Evolutionary conservation across 2,113 vertebrate genomes (phyloP).

Genomic region (Aegotheles bennettii): DNA sequence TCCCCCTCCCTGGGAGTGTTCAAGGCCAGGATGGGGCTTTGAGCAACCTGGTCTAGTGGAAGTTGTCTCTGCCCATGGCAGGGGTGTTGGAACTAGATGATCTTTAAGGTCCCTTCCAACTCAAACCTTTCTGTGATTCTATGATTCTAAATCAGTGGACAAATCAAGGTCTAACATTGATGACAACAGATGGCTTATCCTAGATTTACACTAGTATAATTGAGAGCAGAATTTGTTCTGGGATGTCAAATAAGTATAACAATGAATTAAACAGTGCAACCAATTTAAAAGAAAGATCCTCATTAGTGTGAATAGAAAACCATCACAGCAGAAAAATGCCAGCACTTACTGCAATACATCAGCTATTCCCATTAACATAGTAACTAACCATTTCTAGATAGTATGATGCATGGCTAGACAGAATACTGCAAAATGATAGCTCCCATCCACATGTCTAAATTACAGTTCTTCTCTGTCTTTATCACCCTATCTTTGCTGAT

Average conservation of each 20-base stretch:
- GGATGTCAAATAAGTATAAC: background rate
- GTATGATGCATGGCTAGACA: background rate
- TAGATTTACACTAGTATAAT: background rate
- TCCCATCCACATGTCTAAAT: background rate
- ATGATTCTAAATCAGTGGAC: constrained; percentile 10
- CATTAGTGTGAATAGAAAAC: constrained; percentile 32
- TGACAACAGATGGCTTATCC: background rate
- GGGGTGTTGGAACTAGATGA: no score
- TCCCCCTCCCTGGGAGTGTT: no score
- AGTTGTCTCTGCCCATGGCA: no score
- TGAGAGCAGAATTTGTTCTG: background rate
- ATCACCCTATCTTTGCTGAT: background rate
- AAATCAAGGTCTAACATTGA: background rate
- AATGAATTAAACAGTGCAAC: constrained; percentile 26
- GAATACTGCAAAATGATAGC: background rate
- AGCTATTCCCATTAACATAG: constrained; percentile 35
- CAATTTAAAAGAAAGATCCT: constrained; percentile 40
- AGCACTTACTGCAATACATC: constrained; percentile 30
- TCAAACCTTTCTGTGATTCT: no score
- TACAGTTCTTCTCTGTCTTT: background rate
- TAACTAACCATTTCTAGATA: constrained; percentile 19
- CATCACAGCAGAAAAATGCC: constrained; percentile 23
- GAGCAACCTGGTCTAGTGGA: no score
- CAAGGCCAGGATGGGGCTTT: no score
- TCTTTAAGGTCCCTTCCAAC: no score